A percentile compares a stretch with the other conserved stretches of the same genome.
phyloP scores from a whole-genome alignment of 2,888 invertebrate genomes.

The Epinotia ramella region DNA sequence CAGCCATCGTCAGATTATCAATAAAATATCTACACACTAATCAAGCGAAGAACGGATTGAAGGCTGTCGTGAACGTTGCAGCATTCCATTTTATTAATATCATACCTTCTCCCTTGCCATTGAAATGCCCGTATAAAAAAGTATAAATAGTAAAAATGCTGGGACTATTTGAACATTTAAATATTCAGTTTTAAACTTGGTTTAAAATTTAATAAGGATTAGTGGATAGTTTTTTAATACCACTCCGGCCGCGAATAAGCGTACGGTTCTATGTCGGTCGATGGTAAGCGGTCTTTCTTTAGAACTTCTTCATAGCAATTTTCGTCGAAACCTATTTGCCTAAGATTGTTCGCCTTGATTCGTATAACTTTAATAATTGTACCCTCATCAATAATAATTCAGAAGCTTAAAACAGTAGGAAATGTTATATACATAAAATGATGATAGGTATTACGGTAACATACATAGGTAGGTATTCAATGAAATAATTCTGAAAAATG shows the following conservation, averaged over 20 bases:
- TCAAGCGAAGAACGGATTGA: conserved; percentile 16
- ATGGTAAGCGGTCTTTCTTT: background rate
- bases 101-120: background rate
- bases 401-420: too few species aligned
- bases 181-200: too few species aligned
- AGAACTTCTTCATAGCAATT: too few species aligned
- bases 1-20: conserved; percentile 27
- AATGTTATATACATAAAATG: too few species aligned
- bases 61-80: conserved; percentile 4
- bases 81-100: conserved; percentile 1
- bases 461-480: too few species aligned
- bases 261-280: background rate
- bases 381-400: too few species aligned
- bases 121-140: background rate
- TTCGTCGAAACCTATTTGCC: background rate
- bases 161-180: background rate
- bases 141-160: background rate
- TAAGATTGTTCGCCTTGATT: background rate
- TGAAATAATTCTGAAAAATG: too few species aligned
- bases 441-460: too few species aligned
- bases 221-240: too few species aligned
- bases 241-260: too few species aligned
- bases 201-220: too few species aligned
- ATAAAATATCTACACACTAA: conserved; percentile 26
- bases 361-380: too few species aligned